A percentile compares a stretch with the other conserved stretches of the same genome.
Conservation (phyloP, 2,888 invertebrate species). For the Tipula unca region DNA sequence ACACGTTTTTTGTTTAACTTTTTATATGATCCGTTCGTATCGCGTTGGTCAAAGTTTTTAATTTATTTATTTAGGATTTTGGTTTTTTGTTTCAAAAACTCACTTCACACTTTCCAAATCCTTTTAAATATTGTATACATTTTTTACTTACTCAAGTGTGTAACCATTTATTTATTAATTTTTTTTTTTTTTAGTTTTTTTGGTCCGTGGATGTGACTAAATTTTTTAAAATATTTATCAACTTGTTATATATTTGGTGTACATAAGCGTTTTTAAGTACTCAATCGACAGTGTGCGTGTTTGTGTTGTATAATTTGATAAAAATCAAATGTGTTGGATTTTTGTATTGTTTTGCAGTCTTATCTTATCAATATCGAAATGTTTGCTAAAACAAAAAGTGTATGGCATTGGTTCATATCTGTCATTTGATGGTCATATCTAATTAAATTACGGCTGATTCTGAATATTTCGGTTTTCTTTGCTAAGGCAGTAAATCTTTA, state of each 20-base stretch:
- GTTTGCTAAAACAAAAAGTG: too few relatives aligned
- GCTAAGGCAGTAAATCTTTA: too few relatives aligned
- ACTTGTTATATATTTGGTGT: background rate
- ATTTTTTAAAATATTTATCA: background rate
- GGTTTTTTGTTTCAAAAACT: background rate
- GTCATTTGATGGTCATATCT: too few relatives aligned
- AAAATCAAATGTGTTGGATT: background rate
- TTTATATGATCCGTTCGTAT: background rate
- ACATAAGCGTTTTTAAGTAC: background rate
- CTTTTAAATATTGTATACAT: background rate
- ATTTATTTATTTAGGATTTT: background rate
- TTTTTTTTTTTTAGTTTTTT: background rate
- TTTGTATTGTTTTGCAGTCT: too few relatives aligned
- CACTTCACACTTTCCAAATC: background rate
- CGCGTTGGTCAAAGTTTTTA: background rate
- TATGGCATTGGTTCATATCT: too few relatives aligned
- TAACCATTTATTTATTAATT: background rate
- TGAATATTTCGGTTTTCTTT: too few relatives aligned
- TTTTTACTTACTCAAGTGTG: background rate
- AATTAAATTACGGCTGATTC: too few relatives aligned
- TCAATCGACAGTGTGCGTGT: background rate
- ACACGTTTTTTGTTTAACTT: background rate
- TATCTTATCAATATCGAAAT: too few relatives aligned
- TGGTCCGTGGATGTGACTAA: background rate
- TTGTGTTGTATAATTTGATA: background rate